Base-by-base conservation (phyloP, 2,888 invertebrate species). In the Griposia aprilina region DNA sequence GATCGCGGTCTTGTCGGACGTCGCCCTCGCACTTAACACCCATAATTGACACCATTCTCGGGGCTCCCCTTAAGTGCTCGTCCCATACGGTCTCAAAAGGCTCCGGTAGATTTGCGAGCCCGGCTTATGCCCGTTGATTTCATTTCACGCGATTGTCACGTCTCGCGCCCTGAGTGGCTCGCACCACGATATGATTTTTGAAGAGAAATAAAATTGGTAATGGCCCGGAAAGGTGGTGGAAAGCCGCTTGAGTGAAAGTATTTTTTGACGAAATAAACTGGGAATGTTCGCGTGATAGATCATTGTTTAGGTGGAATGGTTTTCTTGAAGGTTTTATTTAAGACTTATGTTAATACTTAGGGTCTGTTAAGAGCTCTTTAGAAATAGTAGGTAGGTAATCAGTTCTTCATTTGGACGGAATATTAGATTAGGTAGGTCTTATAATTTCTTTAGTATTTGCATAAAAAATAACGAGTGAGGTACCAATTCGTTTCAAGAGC, bases 21-120 rank as follows among this genome's bases (percentile, higher is more conserved):
- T 70, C 87, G 82, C 89, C 92, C 91, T 90, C 92, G 93, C 96
- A 95, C 96, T 96, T 95, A 96, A 92, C 95, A 90, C 90, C 94
- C 95, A 95, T 97, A 97, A 97, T 97, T 97, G 97, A 95, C 96
- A 95, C 94, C 96, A 95, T 96, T 96, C 93, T 91, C 91, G 91
- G 89, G 91, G 91, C 92, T 87, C 94, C 93, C 95, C 94, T 94
- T 95, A 96, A 96, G 95, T 96, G 96, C 96, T 94, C 92, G 90
- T 91, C 93, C 92, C 91, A 90, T 90, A 91, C 91, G 91, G 90
- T 90, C 93, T 95, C 93, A 93, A 95, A 95, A 94, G 94, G 92
- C 92, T 90, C 90, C 91, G 91, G 83, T 90, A 95, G 95, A 96
- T 96, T 96, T 95, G 95, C 93, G 96, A 93, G 94, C 90, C 90